These are phyloP conservation scores for Metacarcinus magister DNA, from an alignment of 2,888 invertebrate species.

Conservation along the genomic window DNA sequence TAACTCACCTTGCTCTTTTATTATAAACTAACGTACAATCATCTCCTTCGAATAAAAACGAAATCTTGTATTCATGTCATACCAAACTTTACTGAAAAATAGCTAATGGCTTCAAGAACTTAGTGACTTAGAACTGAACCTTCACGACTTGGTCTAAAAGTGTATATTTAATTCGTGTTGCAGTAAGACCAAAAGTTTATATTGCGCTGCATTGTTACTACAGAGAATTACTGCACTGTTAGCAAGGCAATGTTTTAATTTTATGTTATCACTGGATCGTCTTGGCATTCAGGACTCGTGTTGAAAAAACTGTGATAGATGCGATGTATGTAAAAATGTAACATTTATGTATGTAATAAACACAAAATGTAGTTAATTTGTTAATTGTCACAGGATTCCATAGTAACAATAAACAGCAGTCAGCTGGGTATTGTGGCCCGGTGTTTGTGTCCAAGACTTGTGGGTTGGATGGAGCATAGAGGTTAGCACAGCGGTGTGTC, in stretches of 20 bases:
- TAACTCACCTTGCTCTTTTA: background rate
- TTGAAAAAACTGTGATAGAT: no score
- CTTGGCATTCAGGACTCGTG: no score
- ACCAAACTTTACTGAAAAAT: background rate
- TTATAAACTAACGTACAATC: background rate
- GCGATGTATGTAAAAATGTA: background rate
- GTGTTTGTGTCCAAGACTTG: background rate
- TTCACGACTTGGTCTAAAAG: background rate
- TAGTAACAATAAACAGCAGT: background rate
- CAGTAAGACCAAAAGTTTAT: background rate
- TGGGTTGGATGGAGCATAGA: background rate
- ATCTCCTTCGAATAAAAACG: background rate
- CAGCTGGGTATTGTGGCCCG: no score
- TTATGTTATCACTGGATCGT: background rate
- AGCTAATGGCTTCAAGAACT: background rate
- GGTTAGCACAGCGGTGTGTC: background rate
- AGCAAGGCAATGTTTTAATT: background rate
- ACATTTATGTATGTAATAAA: background rate
- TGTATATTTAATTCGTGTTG: background rate
- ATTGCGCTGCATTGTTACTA: background rate
- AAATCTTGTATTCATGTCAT: background rate
- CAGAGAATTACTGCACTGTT: background rate
- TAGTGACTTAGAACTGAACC: background rate
- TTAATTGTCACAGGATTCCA: background rate
- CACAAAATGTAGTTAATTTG: background rate